Evolutionary conservation across 2,888 invertebrate genomes (phyloP), one percentile per base, ranked within the genome.

Genomic region (Drosophila mimica): DNA sequence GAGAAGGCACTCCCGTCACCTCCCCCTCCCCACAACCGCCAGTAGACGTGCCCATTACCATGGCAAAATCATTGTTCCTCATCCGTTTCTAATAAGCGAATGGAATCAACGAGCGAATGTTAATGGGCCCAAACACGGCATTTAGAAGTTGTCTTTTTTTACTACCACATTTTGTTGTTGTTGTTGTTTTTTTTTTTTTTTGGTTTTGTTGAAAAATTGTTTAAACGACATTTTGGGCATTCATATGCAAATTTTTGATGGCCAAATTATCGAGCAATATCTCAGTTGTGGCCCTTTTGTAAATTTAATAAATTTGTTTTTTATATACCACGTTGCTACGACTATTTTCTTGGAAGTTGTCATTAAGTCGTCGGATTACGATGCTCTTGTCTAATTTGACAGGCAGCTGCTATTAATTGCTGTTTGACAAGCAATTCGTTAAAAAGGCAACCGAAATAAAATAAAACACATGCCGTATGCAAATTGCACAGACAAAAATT

Each of bases 161-260:
- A 15, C 46, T 46, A 15, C 46, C 15, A 25, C 11, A 17, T 53
- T 15, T 15, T 17, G 34, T 46, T 43, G 38, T 51, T 54, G 36
- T 40, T 30, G 31, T 51, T 52, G 34, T 43, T 25, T 51, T 51
- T 13, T 51, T 31, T n/a, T 34, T 53, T 36, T 9, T 17, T 15
- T 4, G 9, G 8, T 17, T 40, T 38, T 49, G 43, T 53, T 58
- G 43, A 70, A 54, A 58, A 60, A 70, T 82, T 72, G 56, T 74
- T 64, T 77, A 70, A 77, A 73, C 82, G 73, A 75, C 72, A 71
- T 74, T 70, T 66, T 65, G 46, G 76, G 28, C 72, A 87, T 85
- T 85, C 82, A 87, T 89, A 85, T 85, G 85, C 74, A 79, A 85
- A 85, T 85, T 64, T 67, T 73, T 83, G 73, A 89, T 89, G 71